Conservation (phyloP, 1,140 invertebrate genomes). For the Leptinotarsa texana region DNA sequence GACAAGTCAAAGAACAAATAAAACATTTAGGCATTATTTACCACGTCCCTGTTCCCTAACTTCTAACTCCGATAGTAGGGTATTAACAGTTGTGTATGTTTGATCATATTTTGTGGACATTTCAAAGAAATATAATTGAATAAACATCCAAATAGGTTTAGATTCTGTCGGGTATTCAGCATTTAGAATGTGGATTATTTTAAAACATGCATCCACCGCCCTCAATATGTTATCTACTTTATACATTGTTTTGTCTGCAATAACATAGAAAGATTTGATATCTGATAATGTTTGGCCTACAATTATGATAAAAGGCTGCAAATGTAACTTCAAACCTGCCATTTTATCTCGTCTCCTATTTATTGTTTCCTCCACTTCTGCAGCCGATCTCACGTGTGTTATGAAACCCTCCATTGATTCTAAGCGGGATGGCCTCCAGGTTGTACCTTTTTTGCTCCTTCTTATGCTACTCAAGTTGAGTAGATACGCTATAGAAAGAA, state of each 20-base stretch:
- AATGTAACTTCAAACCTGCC: background rate
- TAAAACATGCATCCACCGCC: background rate
- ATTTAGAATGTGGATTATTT: conserved; percentile 1
- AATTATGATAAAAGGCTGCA: background rate
- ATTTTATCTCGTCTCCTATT: conserved; percentile 3
- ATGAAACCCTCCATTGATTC: background rate
- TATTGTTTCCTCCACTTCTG: conserved; percentile 3
- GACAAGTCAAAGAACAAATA: conserved; percentile 1
- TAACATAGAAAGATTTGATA: background rate
- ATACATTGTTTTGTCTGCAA: background rate
- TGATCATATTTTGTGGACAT: background rate
- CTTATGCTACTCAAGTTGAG: background rate
- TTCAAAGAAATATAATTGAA: conserved; percentile 1
- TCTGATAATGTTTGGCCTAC: conserved; percentile 1
- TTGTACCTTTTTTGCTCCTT: background rate
- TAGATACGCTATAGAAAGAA: background rate
- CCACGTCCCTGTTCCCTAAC: background rate
- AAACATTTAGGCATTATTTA: background rate
- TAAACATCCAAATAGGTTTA: background rate
- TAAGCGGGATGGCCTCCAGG: background rate
- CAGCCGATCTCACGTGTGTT: conserved; percentile 2
- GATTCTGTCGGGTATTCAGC: background rate
- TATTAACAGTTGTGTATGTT: background rate
- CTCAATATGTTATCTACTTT: conserved; percentile 1
- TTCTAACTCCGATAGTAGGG: background rate